Evolutionary conservation across 2,888 invertebrate genomes (phyloP), one percentile per base, ranked within the genome.

Genomic region (Adelphocoris suturalis): DNA sequence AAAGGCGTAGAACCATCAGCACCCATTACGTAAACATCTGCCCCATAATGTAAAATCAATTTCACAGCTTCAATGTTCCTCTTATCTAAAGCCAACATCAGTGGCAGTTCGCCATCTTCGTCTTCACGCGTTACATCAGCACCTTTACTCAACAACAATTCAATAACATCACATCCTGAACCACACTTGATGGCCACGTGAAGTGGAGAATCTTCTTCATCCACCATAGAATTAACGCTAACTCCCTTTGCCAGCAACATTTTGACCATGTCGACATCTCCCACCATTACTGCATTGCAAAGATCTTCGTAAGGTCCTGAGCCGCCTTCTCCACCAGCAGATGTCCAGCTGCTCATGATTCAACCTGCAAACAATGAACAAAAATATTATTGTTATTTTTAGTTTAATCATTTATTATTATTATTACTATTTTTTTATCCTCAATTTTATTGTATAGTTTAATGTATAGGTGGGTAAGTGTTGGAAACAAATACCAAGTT

Each of bases 181-280:
- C 19, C 88, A 52, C 16, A 52, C 11, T 80, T 78, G 23, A 88
- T 76, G 13, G 88, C 88, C 55, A 88, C 3, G 23, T 88, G 23
- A 37, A 88, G 80, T 52, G 82, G 7, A 16, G 68, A 11, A 27
- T 87, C 87, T 48, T 86, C 90, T 37, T 48, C 81, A 27, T 78
- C 78, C 19, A 47, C 14, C 23, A 28, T 52, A 55, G 68, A 46
- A 80, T 90, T 86, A 19, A 90, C 90, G 1, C 47, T 3, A 16
- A 75, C 90, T 37, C 86, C 90, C 5, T 75, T 87, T 13, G 87
- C 46, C 82, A 90, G 27, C 11, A 90, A 81, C n/a, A 48, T 27
- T 28, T 61, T 61, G 47, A 81, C 90, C 11, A 23, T 81, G n/a
- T 90, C 90, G 13, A 76, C 19, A 68, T 87, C 82, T 48, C 75